Conservation (phyloP, 2,888 invertebrate genomes). For the Euplexia lucipara region DNA sequence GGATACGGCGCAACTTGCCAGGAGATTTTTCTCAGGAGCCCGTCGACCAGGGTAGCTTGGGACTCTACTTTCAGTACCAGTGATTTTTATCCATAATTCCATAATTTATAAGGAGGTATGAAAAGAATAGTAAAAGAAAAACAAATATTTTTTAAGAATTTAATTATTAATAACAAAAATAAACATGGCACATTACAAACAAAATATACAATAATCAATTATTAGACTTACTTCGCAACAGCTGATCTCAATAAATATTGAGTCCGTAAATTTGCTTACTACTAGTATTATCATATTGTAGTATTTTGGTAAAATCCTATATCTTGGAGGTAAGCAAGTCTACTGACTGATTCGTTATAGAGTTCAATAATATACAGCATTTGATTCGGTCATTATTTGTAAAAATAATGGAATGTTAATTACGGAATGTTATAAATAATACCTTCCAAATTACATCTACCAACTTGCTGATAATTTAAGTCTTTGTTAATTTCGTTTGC, state of each 20-base stretch:
- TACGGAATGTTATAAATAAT: conserved; percentile 25
- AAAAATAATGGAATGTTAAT: conserved; percentile 18
- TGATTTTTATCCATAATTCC: too few relatives aligned
- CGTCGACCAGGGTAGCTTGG: too few relatives aligned
- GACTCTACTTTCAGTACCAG: too few relatives aligned
- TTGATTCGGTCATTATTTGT: background rate
- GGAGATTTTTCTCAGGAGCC: too few relatives aligned
- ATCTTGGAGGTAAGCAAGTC: too few relatives aligned
- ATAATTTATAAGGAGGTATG: too few relatives aligned
- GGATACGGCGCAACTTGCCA: too few relatives aligned
- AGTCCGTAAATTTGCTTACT: too few relatives aligned
- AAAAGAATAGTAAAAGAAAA: background rate
- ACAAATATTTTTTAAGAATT: background rate
- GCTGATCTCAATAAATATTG: background rate
- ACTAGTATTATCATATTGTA: too few relatives aligned
- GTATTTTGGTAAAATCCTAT: too few relatives aligned
- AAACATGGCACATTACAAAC: conserved; percentile 32
- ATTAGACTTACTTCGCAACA: conserved; percentile 12
- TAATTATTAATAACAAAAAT: conserved; percentile 24
- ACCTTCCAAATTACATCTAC: background rate
- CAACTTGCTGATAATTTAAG: background rate
- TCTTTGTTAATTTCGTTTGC: conserved; percentile 1
- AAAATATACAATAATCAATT: conserved; percentile 12
- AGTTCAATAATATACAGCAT: background rate
- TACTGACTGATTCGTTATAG: too few relatives aligned